Percentiles rank a stretch among this genome's conserved stretches.
phyloP scores from a whole-genome alignment of 2,113 vertebrate genomes.

The Oryzias javanicus region DNA sequence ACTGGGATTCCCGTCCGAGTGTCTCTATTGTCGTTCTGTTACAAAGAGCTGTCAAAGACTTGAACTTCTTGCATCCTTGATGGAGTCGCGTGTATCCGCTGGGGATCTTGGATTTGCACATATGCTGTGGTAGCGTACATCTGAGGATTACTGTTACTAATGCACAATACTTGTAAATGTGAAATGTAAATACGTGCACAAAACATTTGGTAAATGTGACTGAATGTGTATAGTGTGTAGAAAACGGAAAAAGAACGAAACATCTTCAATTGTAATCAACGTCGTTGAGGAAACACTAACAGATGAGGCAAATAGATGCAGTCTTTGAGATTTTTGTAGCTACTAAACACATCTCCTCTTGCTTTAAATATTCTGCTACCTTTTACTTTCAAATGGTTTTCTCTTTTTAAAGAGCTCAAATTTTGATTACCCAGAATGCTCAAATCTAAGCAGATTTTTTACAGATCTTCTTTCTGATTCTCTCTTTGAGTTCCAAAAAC shows the following conservation, averaged over 20 bases:
- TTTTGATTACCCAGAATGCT: no score
- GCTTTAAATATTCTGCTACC: no score
- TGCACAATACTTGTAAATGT: constrained; percentile 60
- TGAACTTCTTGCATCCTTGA: constrained; percentile 6
- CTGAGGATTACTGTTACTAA: constrained; percentile 47
- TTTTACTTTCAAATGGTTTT: no score
- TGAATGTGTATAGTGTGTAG: constrained; percentile 41
- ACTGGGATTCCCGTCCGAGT: constrained; percentile 10
- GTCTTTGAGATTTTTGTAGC: no score
- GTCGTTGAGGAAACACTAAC: no score
- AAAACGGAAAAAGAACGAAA: not conserved
- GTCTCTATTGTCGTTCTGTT: constrained; percentile 3
- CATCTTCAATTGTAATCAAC: not conserved
- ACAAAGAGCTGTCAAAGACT: not conserved
- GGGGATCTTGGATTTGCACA: constrained; percentile 10
- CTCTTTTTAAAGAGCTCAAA: no score
- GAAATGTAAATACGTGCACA: constrained; percentile 54
- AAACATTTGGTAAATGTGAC: constrained; percentile 14
- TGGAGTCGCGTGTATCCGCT: constrained; percentile 41
- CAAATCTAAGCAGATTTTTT: no score
- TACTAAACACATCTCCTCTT: no score
- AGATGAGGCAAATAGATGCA: no score
- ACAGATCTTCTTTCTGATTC: no score
- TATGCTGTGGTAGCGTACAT: constrained; percentile 13
- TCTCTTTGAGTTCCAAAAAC: no score